Percentiles rank a stretch among this genome's conserved stretches.
phyloP scores from a whole-genome alignment of 2,797 vertebrate genomes.

The Nothura maculosa region DNA sequence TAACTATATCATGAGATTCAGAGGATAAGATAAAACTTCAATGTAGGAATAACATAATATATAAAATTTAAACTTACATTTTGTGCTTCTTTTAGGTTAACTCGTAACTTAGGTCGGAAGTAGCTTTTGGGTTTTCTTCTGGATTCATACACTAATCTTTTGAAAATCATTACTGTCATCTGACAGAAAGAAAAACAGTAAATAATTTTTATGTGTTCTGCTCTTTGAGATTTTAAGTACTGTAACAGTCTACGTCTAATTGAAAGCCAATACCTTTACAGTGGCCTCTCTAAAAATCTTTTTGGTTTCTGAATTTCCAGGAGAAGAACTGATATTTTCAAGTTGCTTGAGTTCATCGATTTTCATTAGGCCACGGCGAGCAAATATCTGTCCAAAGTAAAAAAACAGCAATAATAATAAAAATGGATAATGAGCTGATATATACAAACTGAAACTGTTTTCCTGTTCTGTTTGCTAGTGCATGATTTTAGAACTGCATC shows the following conservation, averaged over 20 bases:
- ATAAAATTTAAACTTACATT: slow-evolving; percentile 78
- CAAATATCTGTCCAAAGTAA: slow-evolving; percentile 86
- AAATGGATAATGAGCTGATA: background rate
- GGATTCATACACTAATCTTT: slow-evolving; percentile 88
- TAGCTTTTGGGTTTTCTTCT: slow-evolving; percentile 83
- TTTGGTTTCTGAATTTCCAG: slow-evolving; percentile 76
- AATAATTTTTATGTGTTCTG: background rate
- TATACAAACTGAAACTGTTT: background rate
- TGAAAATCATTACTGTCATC: slow-evolving; percentile 94
- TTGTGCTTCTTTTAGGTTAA: slow-evolving; percentile 81
- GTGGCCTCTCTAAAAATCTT: slow-evolving; percentile 89
- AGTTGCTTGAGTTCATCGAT: slow-evolving; percentile 88
- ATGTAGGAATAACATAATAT: background rate
- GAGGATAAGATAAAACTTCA: background rate
- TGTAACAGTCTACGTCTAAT: background rate
- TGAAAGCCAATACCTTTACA: slow-evolving; percentile 85
- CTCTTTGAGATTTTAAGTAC: background rate
- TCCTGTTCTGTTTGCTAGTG: background rate
- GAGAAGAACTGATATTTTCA: slow-evolving; percentile 79
- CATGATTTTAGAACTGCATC: background rate
- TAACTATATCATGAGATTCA: background rate
- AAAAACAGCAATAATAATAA: background rate
- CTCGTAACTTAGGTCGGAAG: slow-evolving; percentile 80
- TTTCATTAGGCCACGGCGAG: slow-evolving; percentile 90
- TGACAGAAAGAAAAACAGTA: slow-evolving; percentile 68